phyloP scores from a whole-genome alignment of 2,888 invertebrate species.

The Tortricodes alternella region DNA sequence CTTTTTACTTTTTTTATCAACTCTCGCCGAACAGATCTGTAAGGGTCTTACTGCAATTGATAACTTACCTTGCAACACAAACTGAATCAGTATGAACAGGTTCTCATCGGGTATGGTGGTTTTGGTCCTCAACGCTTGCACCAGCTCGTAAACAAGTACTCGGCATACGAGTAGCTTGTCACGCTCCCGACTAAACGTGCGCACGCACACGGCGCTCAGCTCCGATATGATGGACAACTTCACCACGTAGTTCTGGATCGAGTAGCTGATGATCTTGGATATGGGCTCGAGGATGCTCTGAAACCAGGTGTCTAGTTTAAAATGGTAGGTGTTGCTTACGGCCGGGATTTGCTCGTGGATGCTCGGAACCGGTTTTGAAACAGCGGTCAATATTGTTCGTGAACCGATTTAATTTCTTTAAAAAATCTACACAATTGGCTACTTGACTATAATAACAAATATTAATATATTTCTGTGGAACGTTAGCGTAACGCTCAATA shows the following conservation, averaged over 20 bases:
- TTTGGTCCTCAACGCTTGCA: constrained; percentile 98
- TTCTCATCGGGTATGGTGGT: constrained; percentile 97
- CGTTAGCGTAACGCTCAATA: too few species aligned
- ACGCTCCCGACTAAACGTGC: constrained; percentile 95
- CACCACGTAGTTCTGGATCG: constrained; percentile 94
- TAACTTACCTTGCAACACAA: constrained; percentile 88
- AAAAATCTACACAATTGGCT: too few species aligned
- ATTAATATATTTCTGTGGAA: too few species aligned
- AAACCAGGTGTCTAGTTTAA: too few species aligned
- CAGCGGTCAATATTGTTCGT: too few species aligned
- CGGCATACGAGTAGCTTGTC: constrained; percentile 96
- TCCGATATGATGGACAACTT: constrained; percentile 92
- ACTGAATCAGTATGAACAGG: constrained; percentile 93
- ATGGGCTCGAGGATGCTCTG: constrained; percentile 96
- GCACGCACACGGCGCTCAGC: constrained; percentile 93
- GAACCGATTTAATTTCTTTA: too few species aligned
- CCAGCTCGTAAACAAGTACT: constrained; percentile 95
- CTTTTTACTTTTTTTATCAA: too few species aligned
- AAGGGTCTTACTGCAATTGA: neutral
- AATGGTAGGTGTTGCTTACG: too few species aligned
- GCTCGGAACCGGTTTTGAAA: too few species aligned
- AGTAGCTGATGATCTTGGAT: constrained; percentile 95
- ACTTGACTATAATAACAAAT: too few species aligned
- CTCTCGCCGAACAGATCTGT: too few species aligned
- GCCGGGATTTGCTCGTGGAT: too few species aligned